Evolutionary conservation across 2,113 vertebrate species (phyloP).

Genomic region (Neodon shergylaensis): DNA sequence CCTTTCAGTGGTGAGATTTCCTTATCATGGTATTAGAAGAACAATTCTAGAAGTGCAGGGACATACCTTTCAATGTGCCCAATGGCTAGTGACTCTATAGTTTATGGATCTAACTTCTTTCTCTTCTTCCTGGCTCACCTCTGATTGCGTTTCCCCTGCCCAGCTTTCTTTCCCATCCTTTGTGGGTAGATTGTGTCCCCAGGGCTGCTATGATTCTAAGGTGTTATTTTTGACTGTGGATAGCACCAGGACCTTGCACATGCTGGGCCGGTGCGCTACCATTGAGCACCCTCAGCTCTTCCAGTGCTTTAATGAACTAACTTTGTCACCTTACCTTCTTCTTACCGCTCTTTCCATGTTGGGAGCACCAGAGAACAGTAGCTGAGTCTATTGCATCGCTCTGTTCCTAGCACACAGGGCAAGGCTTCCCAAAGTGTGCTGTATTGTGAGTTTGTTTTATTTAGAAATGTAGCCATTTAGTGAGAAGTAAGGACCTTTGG

Average conservation of each 20-base stretch:
- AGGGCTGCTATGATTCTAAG: background rate
- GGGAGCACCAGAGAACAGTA: background rate
- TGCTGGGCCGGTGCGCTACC: background rate
- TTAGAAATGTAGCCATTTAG: background rate
- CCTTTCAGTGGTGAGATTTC: background rate
- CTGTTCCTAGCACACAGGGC: background rate
- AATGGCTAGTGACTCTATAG: background rate
- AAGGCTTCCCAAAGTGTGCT: background rate
- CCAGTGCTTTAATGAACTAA: slow-evolving; percentile 9
- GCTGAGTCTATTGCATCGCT: background rate
- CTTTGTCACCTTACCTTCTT: background rate
- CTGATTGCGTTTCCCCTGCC: background rate
- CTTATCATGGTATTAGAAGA: slow-evolving; percentile 1
- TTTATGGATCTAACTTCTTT: background rate
- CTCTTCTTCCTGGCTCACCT: background rate
- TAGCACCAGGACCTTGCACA: background rate
- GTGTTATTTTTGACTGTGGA: background rate
- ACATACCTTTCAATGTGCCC: background rate
- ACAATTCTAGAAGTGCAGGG: background rate
- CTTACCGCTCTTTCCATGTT: background rate
- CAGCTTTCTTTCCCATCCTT: background rate
- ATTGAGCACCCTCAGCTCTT: background rate
- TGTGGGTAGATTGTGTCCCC: background rate
- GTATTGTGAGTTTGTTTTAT: background rate
- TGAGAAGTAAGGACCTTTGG: background rate